phyloP scores from a whole-genome alignment of 2,113 vertebrate species.

The Sialia sialis region DNA sequence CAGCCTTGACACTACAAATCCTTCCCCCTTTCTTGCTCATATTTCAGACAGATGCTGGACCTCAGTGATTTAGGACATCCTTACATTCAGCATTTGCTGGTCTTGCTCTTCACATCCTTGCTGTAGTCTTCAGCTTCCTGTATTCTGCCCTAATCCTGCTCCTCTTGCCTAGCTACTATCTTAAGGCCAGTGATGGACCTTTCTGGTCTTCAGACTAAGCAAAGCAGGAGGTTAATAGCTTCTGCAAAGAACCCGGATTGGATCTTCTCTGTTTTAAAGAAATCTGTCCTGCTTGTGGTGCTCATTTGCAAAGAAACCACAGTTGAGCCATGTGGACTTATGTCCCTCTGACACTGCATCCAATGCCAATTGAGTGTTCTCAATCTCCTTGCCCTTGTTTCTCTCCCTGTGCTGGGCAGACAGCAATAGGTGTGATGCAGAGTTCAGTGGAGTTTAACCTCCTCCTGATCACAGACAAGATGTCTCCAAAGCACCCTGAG shows the following conservation, averaged over 20 bases:
- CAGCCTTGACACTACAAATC: not conserved
- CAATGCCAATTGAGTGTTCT: not conserved
- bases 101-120: not conserved
- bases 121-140: not conserved
- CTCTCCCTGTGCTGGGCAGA: conserved; percentile 67
- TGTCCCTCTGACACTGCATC: not conserved
- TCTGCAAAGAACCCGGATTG: not conserved
- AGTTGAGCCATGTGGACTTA: not conserved
- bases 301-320: not conserved
- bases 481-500: conserved; percentile 69
- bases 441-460: conserved; percentile 82
- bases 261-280: not conserved
- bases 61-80: not conserved
- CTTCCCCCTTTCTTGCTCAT: not conserved
- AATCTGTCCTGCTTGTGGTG: not conserved
- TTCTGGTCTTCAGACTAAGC: not conserved
- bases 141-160: not conserved
- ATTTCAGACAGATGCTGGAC: not conserved
- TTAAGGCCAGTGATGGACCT: not conserved
- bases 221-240: not conserved
- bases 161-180: not conserved
- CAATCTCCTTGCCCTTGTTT: not conserved
- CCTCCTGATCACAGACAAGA: conserved; percentile 84
- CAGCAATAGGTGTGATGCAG: conserved; percentile 83
- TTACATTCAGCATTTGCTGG: not conserved